These are phyloP conservation scores for Cryptus viduatorius DNA, from an alignment of 2,888 invertebrate species.

Conservation along the genomic window DNA sequence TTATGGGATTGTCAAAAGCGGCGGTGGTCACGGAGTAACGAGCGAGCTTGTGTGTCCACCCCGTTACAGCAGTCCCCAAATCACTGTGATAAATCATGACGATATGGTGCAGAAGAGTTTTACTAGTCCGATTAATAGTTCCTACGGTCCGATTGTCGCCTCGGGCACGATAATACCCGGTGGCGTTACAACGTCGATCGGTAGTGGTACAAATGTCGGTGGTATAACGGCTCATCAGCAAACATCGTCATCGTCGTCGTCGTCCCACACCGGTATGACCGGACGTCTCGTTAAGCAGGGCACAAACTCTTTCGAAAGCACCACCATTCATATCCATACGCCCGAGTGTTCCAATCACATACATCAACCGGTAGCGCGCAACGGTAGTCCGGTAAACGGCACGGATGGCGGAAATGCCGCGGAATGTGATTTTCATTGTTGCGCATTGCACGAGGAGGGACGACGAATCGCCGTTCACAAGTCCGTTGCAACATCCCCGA, in stretches of 20 bases:
- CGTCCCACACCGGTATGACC: conserved; percentile 73
- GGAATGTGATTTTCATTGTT: conserved; percentile 98
- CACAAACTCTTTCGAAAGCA: conserved; percentile 89
- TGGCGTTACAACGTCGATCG: conserved; percentile 66
- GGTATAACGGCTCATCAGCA: conserved; percentile 72
- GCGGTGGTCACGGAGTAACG: conserved; percentile 86
- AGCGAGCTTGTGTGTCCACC: conserved; percentile 81
- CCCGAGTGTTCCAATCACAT: conserved; percentile 91
- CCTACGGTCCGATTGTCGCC: conserved; percentile 79
- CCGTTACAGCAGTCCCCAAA: conserved; percentile 91
- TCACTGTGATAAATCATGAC: conserved; percentile 97
- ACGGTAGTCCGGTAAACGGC: conserved; percentile 88
- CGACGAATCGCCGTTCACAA: conserved; percentile 96
- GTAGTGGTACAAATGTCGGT: conserved; percentile 77
- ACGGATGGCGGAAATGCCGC: conserved; percentile 86
- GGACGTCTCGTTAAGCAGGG: conserved; percentile 86
- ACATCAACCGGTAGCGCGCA: conserved; percentile 89
- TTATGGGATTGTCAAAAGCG: conserved; percentile 77
- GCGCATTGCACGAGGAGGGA: conserved; percentile 97
- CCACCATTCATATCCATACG: conserved; percentile 93
- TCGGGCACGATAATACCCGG: conserved; percentile 73
- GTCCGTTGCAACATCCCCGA: conserved; percentile 96
- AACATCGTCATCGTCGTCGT: conserved; percentile 66
- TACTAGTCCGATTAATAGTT: conserved; percentile 82
- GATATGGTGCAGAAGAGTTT: conserved; percentile 88